phyloP scores from a whole-genome alignment of 2,888 invertebrate species.

The Torymus auratus region DNA sequence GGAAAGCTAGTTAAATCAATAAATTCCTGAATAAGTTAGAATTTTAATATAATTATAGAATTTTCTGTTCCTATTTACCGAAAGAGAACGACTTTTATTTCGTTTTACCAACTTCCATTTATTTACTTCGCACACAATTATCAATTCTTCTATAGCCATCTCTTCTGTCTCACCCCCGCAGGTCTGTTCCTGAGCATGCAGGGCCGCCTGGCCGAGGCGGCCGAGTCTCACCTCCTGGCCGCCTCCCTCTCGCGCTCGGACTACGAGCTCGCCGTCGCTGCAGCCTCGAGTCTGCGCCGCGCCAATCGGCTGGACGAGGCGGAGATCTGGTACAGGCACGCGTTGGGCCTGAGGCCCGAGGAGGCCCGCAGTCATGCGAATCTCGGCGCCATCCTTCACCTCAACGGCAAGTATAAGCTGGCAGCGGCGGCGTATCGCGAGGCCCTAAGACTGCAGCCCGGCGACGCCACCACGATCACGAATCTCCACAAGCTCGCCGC shows the following conservation, averaged over 20 bases:
- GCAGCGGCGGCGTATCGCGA: constrained; percentile 92
- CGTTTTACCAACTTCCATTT: no score
- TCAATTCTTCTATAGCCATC: no score
- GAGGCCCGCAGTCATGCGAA: constrained; percentile 95
- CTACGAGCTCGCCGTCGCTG: constrained; percentile 90
- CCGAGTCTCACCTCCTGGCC: constrained; percentile 87
- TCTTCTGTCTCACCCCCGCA: constrained; percentile 73
- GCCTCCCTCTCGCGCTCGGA: constrained; percentile 88
- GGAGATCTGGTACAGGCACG: constrained; percentile 91
- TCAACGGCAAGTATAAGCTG: constrained; percentile 92
- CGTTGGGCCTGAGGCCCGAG: constrained; percentile 79
- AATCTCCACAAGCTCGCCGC: constrained; percentile 88
- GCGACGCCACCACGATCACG: constrained; percentile 91
- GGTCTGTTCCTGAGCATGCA: constrained; percentile 92
- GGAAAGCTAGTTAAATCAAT: no score
- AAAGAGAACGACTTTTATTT: no score
- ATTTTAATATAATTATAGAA: no score
- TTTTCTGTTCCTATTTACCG: no score
- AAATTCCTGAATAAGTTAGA: no score
- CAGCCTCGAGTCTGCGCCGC: constrained; percentile 91
- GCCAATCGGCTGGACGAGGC: constrained; percentile 89
- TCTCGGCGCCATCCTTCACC: constrained; percentile 95
- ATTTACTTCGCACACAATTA: no score
- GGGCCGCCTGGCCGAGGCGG: constrained; percentile 88
- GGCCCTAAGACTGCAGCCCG: constrained; percentile 91